Base-by-base conservation (phyloP, 2,797 vertebrate species). In the Pangasius djambal region DNA sequence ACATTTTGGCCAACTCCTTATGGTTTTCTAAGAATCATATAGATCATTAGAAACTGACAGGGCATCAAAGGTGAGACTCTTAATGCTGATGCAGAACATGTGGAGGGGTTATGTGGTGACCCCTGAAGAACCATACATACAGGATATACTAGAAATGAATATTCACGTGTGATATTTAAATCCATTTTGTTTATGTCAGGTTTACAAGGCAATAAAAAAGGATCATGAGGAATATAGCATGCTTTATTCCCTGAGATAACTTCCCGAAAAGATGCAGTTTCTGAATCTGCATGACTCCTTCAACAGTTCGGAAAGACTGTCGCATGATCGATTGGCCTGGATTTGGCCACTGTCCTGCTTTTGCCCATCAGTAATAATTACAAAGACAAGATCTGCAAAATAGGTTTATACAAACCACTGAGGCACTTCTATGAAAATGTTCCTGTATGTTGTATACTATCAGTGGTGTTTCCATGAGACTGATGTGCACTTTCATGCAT, bases 281-380 rank as follows among this genome's bases (percentile, higher is more conserved):
- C 6, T n/a, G 6, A 75, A 77, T 67, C 31, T 55, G 3, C 34
- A 85, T 4, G 16, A 44, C 34, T 44, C 28, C 72, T 69, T 77
- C 4, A 85, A 70, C 20, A 70, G 37, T 85, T 57, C 48, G 65
- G 40, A 63, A 67, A 77, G 2, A 50, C 87, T 12, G 59, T 78
- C 57, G 59, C n/a, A 25, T 65, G 40, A n/a, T 65, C 13, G 25
- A 88, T 67, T 57, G 63, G 31, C 61, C 61, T 88, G 59, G 61
- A 25, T 84, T 88, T 78, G 59, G 87, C 48, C 22, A 70, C 16
- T 86, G 63, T 85, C 37, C 83, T 79, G 63, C 25, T 59, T 77
- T 86, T 70, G 31, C 12, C 37, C 65, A 86, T 79, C 31, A 70
- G 67, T 85, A 52, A 87, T 65, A 52, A 63, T 86, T 89, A 74